Percentiles rank a stretch among this genome's conserved stretches.
Evolutionary conservation across 1,140 invertebrate species (phyloP).

Genomic region (Tetragonula clypearis): DNA sequence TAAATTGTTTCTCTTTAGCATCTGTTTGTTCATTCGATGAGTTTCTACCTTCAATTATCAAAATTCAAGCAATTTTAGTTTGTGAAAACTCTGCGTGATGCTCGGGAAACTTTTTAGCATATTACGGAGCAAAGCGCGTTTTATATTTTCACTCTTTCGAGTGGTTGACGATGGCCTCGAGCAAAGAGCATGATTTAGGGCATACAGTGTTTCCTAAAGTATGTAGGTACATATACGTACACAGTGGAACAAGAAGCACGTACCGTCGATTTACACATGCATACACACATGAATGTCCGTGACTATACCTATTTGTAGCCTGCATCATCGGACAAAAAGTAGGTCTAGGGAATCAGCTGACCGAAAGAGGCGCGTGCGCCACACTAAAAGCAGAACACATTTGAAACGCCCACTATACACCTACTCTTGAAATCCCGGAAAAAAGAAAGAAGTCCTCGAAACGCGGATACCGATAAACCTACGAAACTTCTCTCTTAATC

Average conservation of each 20-base stretch:
- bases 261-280: neutral
- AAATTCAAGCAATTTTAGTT: neutral
- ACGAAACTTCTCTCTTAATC: constrained; percentile 5
- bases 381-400: constrained; percentile 35
- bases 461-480: constrained; percentile 24
- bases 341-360: constrained; percentile 79
- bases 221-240: constrained; percentile 36
- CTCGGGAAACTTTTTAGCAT: too few species aligned
- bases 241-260: constrained; percentile 6
- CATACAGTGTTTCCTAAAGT: constrained; percentile 59
- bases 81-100: neutral
- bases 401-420: constrained; percentile 60
- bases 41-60: neutral
- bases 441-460: constrained; percentile 22
- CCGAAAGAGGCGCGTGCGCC: constrained; percentile 72
- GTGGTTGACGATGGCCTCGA: constrained; percentile 60
- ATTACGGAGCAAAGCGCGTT: neutral
- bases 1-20: neutral
- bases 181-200: constrained; percentile 66
- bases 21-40: neutral
- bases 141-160: constrained; percentile 1
- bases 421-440: constrained; percentile 49
- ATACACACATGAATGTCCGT: constrained; percentile 9
- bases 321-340: constrained; percentile 72
- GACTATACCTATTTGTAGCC: constrained; percentile 58